Conservation (phyloP, 92 coral and sea anemone genomes). For the Porites rus region DNA sequence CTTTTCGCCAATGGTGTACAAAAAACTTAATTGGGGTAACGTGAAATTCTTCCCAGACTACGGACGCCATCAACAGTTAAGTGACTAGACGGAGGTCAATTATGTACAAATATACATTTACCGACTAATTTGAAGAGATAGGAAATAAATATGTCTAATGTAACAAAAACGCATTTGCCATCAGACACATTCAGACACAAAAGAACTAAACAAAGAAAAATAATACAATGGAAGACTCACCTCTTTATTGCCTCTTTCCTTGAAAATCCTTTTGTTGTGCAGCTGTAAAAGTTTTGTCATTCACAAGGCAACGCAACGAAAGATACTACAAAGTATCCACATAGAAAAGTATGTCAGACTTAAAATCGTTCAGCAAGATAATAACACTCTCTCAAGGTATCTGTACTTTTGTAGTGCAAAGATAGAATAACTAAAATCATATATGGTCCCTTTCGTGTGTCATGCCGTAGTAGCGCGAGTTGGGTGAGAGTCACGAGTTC, state of each 20-base stretch:
- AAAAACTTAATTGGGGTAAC: too few relatives aligned
- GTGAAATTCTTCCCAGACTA: too few relatives aligned
- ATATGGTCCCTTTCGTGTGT: background rate
- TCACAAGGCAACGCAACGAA: background rate
- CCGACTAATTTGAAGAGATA: too few relatives aligned
- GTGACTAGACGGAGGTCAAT: too few relatives aligned
- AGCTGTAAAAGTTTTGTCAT: too few relatives aligned
- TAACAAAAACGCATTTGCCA: too few relatives aligned
- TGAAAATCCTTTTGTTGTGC: background rate
- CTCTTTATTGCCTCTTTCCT: background rate
- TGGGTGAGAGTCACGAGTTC: conserved; percentile 16
- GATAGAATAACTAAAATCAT: too few relatives aligned
- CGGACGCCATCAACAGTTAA: too few relatives aligned
- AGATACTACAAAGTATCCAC: background rate
- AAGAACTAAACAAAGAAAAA: background rate
- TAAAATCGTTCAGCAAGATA: background rate
- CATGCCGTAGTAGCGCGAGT: background rate
- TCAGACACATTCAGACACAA: too few relatives aligned
- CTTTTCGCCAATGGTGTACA: too few relatives aligned
- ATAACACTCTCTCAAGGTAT: background rate
- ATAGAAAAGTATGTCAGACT: background rate
- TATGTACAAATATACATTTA: too few relatives aligned
- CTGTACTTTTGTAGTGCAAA: background rate
- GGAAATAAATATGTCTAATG: too few relatives aligned
- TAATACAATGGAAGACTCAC: background rate